Conservation (phyloP, 2,888 invertebrate species). For the Microchrysa polita region DNA sequence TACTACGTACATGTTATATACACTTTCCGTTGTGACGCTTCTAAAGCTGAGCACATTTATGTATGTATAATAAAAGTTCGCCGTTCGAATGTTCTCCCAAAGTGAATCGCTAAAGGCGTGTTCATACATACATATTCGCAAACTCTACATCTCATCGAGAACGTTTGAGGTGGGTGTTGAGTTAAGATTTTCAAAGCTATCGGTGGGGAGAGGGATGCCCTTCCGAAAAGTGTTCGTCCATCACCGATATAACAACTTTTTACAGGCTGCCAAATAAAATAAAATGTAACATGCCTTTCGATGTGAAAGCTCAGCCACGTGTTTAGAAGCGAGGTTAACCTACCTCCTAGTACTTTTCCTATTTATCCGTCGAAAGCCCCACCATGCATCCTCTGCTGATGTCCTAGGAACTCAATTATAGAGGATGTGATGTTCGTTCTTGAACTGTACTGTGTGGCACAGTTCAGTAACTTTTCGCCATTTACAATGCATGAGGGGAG, state of each 20-base stretch:
- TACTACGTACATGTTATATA: neutral
- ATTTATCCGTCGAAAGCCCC: too few species aligned
- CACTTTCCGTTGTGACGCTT: constrained; percentile 8
- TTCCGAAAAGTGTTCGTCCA: constrained; percentile 7
- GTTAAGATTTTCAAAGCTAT: neutral
- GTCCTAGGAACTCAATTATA: neutral
- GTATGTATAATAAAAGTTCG: neutral
- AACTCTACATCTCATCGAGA: constrained; percentile 1
- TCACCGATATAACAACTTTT: neutral
- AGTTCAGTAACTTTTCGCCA: neutral
- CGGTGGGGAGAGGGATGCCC: neutral
- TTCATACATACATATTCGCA: too few species aligned
- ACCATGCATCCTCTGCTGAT: neutral
- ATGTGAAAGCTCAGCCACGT: constrained; percentile 13
- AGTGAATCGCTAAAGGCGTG: too few species aligned
- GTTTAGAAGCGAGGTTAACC: neutral
- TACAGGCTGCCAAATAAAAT: constrained; percentile 15
- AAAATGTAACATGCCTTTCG: too few species aligned
- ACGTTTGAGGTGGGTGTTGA: neutral
- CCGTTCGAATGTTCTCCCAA: too few species aligned
- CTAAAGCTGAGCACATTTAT: constrained; percentile 17
- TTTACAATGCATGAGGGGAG: neutral
- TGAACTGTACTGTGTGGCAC: neutral
- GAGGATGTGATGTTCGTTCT: constrained; percentile 5
- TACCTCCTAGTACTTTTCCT: neutral